Base-by-base conservation (phyloP, 2,888 invertebrate genomes). In the Linnaemya tessellans region DNA sequence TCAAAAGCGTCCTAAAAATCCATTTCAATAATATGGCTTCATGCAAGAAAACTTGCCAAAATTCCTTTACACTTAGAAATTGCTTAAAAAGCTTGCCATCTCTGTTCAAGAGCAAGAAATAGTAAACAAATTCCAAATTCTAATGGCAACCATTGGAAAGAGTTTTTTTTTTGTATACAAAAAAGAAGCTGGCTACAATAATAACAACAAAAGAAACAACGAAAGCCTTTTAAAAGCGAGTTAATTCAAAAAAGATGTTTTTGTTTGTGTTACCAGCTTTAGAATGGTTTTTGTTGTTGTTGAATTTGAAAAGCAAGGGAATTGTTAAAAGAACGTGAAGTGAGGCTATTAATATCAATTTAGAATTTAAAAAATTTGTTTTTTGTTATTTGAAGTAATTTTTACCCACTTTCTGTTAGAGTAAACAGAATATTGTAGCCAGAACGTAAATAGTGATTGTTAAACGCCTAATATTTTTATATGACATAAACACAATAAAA, bases 181-280 rank as follows among this genome's bases (percentile, higher is more conserved):
- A 30, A n/a, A 81, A 75, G 60, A 70, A 56, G 75, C 18, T 46
- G 7, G 54, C 20, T 18, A 56, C 43, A 30, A 56, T 4, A 58
- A 46, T 18, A 58, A 20, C 18, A 64, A 64, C 20, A 62, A 41
- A 7, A 41, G n/a, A 3, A 18, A 70, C 13, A 49, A 74, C n/a
- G 65, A 65, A 74, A 51, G 67, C 60, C 67, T 68, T 67, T 67
- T 25, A 49, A 49, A 73, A 65, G 73, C 9, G 46, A 73, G 49
- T 67, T 74, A 80, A 41, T 18, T 41, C 11, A 18, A 67, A 68
- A 46, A 35, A 15, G 35, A 58, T 46, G 18, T 51, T 13, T 65
- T 62, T 35, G 20, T 25, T 75, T 54, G 22, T 25, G 54, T 15
- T 22, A 25, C 11, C 13, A 7, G 25, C 22, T 65, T 51, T 25